Evolutionary conservation across 2,797 vertebrate genomes (phyloP).

Genomic region (Ctenosaura bakeri): DNA sequence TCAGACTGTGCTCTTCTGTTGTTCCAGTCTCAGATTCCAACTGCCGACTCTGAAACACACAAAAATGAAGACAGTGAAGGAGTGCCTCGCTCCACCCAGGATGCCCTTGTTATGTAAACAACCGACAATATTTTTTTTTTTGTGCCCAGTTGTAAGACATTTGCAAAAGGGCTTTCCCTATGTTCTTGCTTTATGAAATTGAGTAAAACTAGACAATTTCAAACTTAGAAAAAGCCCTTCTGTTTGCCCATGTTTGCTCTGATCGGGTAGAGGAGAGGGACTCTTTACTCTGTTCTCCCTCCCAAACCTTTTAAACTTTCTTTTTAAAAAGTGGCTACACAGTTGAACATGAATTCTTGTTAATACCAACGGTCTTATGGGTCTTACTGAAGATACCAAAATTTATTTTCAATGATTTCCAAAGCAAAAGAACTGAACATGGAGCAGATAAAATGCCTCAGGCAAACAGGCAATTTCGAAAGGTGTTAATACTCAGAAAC

Average conservation of each 20-base stretch:
- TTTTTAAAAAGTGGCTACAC: background rate
- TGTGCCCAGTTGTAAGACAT: rapidly evolving
- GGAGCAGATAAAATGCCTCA: background rate
- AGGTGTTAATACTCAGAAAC: rapidly evolving
- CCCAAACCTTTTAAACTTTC: background rate
- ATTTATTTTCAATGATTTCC: background rate
- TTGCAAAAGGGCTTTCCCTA: background rate
- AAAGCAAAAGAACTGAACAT: background rate
- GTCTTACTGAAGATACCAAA: background rate
- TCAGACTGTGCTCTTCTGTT: constrained; percentile 97
- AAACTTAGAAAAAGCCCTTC: background rate
- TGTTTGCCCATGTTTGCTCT: background rate
- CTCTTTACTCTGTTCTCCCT: background rate
- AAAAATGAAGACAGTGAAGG: rapidly evolving
- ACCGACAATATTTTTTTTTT: rapidly evolving
- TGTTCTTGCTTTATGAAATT: background rate
- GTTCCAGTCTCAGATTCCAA: constrained; percentile 95
- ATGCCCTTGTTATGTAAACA: rapidly evolving
- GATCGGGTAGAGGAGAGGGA: background rate
- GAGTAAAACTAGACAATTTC: background rate
- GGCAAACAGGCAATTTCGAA: background rate
- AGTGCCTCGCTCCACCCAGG: background rate
- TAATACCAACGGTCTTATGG: background rate
- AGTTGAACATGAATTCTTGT: background rate
- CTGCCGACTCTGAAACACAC: constrained; percentile 88